A percentile compares a stretch with the other conserved stretches of the same genome.
These are phyloP conservation scores for Neuroscelio doddi DNA, from an alignment of 2,888 invertebrate genomes.

Conservation along the genomic window DNA sequence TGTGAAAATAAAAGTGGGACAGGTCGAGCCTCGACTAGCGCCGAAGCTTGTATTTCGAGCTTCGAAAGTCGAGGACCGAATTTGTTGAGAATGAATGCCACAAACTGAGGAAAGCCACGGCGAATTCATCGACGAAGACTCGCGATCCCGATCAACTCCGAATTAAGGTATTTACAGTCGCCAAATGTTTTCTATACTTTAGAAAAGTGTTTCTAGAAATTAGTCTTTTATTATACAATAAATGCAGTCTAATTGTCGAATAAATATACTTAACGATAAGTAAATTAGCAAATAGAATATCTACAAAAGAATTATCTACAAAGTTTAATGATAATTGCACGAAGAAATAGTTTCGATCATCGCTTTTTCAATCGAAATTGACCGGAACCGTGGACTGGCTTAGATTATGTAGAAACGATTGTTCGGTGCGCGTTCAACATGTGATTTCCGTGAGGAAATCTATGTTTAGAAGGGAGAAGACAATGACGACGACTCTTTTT, in stretches of 20 bases:
- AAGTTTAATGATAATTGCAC: constrained; percentile 34
- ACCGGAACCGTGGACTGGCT: constrained; percentile 1
- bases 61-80: constrained; percentile 7
- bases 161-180: background rate
- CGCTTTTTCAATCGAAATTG: constrained; percentile 4
- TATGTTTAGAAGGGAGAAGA: constrained; percentile 32
- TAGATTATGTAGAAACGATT: constrained; percentile 24
- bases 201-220: too few relatives aligned
- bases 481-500: constrained; percentile 34
- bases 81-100: constrained; percentile 22
- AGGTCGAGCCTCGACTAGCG: constrained; percentile 2
- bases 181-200: background rate
- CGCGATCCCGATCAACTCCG: constrained; percentile 6
- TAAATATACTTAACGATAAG: constrained; percentile 7
- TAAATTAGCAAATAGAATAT: constrained; percentile 30
- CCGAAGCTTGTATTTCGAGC: background rate
- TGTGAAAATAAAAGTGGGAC: too few relatives aligned
- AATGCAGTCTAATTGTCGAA: too few relatives aligned
- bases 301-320: constrained; percentile 46
- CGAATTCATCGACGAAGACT: constrained; percentile 6
- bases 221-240: too few relatives aligned
- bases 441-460: constrained; percentile 30
- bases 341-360: constrained; percentile 23
- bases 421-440: constrained; percentile 30
- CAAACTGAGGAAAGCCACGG: constrained; percentile 24